These are phyloP conservation scores for Leptopilina clavipes DNA, from an alignment of 1,140 invertebrate genomes.

Conservation along the genomic window DNA sequence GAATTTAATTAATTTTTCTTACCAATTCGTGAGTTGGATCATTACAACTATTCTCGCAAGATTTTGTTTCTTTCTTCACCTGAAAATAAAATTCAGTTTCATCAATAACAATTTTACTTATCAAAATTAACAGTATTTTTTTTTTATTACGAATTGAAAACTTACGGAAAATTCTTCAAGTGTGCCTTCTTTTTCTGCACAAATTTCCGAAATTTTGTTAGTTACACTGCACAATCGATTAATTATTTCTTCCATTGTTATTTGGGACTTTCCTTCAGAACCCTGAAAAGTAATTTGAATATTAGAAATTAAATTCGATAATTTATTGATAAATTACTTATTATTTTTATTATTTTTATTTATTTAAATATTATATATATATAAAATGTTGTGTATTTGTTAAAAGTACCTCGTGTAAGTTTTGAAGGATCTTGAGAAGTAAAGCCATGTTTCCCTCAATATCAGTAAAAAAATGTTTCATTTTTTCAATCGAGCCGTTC, in stretches of 20 bases:
- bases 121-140: not conserved
- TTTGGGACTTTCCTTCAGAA: constrained; percentile 38
- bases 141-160: not conserved
- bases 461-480: constrained; percentile 34
- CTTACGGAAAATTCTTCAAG: constrained; percentile 44
- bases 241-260: constrained; percentile 43
- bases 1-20: constrained; percentile 31
- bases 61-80: constrained; percentile 31
- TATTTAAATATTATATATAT: not conserved
- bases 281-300: constrained; percentile 29
- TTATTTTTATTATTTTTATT: not conserved
- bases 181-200: constrained; percentile 54
- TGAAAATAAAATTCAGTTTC: constrained; percentile 35
- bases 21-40: constrained; percentile 47
- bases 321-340: no score
- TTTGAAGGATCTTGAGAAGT: constrained; percentile 42
- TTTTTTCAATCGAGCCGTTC: constrained; percentile 35
- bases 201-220: constrained; percentile 55
- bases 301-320: no score
- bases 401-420: constrained; percentile 41
- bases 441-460: constrained; percentile 44
- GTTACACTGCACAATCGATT: constrained; percentile 53
- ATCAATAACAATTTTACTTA: not conserved
- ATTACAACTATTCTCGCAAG: constrained; percentile 24
- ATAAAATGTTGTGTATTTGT: no score